These are phyloP conservation scores for Drosophila suboccidentalis DNA, from an alignment of 2,888 invertebrate species.

Conservation along the genomic window DNA sequence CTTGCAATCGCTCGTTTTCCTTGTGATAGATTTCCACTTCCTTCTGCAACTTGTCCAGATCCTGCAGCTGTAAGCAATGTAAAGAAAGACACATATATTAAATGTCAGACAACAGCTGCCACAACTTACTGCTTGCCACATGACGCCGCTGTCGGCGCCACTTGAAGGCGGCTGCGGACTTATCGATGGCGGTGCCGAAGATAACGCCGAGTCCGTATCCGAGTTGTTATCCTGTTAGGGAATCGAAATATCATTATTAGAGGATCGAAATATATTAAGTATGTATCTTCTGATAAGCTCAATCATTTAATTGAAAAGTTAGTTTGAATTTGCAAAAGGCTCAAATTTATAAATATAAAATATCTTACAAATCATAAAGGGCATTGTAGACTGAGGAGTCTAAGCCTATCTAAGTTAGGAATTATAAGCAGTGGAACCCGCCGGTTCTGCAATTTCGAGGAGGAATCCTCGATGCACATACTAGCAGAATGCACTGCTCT, in stretches of 20 bases:
- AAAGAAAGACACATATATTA: conserved; percentile 1
- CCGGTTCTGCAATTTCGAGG: no score
- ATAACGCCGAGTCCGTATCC: conserved; percentile 90
- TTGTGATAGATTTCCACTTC: conserved; percentile 84
- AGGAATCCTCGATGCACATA: no score
- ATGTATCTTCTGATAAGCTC: no score
- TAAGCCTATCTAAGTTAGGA: no score
- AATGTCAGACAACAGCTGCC: conserved; percentile 2
- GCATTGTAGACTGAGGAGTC: no score
- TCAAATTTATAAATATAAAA: no score
- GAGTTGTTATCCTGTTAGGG: conserved; percentile 84
- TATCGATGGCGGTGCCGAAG: conserved; percentile 90
- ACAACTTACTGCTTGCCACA: conserved; percentile 85
- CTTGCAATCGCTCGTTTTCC: conserved; percentile 85
- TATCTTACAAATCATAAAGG: no score
- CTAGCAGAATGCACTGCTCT: no score
- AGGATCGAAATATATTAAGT: no score
- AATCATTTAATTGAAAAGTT: no score
- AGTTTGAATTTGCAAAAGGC: no score
- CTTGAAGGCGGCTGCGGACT: conserved; percentile 88
- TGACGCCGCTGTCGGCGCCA: conserved; percentile 84
- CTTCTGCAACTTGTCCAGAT: conserved; percentile 84
- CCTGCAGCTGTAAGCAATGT: conserved; percentile 75
- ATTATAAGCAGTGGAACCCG: no score
- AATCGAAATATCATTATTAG: neutral